A percentile compares a stretch with the other conserved stretches of the same genome.
phyloP scores from a whole-genome alignment of 2,797 vertebrate species.

The Otolemur crassicaudatus region DNA sequence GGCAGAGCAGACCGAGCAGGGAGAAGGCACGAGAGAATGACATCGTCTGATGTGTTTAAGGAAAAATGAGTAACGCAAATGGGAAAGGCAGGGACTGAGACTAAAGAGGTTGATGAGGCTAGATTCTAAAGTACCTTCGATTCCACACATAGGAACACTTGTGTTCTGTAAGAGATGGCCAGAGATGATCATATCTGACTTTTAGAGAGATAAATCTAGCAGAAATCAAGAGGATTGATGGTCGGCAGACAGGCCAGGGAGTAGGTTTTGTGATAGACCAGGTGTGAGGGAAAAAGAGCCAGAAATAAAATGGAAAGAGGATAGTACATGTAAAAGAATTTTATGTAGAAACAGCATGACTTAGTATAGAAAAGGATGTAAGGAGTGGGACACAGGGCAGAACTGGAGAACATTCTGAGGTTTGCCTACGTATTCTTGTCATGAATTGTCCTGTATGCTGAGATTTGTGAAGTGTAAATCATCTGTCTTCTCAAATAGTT shows the following conservation, averaged over 20 bases:
- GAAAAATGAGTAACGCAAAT: neutral
- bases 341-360: neutral
- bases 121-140: neutral
- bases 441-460: neutral
- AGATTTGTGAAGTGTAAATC: neutral
- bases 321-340: neutral
- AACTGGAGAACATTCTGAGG: neutral
- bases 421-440: neutral
- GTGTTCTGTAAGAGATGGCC: neutral
- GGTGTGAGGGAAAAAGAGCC: neutral
- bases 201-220: conserved; percentile 10
- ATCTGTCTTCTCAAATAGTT: neutral
- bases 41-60: neutral
- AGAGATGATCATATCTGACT: neutral
- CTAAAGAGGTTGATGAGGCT: neutral
- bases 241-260: neutral
- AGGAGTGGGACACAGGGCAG: neutral
- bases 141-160: neutral
- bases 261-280: conserved; percentile 7
- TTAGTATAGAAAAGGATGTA: neutral
- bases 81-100: neutral
- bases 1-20: neutral
- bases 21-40: neutral
- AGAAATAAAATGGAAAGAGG: conserved; percentile 23
- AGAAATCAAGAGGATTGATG: conserved; percentile 17